A percentile compares a stretch with the other conserved stretches of the same genome.
These are phyloP conservation scores for Lepeophtheirus nordmannii DNA, from an alignment of 2,888 invertebrate species.

Conservation along the genomic window DNA sequence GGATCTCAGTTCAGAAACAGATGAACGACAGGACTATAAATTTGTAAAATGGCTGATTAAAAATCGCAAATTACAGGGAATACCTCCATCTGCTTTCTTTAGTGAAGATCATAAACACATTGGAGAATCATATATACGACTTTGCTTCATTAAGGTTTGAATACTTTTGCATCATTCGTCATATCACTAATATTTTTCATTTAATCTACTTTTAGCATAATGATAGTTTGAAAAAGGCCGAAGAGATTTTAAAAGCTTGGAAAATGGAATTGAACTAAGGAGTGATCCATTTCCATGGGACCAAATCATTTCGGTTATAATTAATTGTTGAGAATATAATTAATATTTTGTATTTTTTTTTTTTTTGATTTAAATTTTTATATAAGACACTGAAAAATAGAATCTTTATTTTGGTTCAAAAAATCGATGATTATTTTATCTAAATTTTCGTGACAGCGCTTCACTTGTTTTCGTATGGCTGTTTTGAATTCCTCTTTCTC, in stretches of 20 bases:
- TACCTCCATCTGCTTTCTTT: slow-evolving; percentile 90
- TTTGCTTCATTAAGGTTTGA: slow-evolving; percentile 79
- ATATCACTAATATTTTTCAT: slow-evolving; percentile 4
- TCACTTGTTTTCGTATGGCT: slow-evolving; percentile 20
- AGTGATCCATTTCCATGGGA: slow-evolving; percentile 36
- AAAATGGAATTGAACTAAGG: slow-evolving; percentile 35
- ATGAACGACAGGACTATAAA: slow-evolving; percentile 40
- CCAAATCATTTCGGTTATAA: no score
- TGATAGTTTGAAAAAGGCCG: slow-evolving; percentile 51
- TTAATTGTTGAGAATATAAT: background rate
- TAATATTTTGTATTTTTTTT: background rate
- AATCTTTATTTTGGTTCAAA: slow-evolving; percentile 12
- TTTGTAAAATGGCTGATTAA: slow-evolving; percentile 93
- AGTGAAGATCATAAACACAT: slow-evolving; percentile 56
- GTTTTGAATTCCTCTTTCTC: slow-evolving; percentile 22
- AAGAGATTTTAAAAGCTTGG: slow-evolving; percentile 49
- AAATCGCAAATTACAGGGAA: slow-evolving; percentile 76
- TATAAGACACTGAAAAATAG: background rate
- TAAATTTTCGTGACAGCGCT: slow-evolving; percentile 13
- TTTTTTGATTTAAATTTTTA: background rate
- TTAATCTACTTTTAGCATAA: slow-evolving; percentile 44
- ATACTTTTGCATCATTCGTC: background rate
- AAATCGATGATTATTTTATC: slow-evolving; percentile 19
- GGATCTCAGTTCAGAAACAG: slow-evolving; percentile 51
- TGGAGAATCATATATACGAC: slow-evolving; percentile 70